These are phyloP conservation scores for Lysandra bellargus DNA, from an alignment of 2,888 invertebrate genomes.

Conservation along the genomic window DNA sequence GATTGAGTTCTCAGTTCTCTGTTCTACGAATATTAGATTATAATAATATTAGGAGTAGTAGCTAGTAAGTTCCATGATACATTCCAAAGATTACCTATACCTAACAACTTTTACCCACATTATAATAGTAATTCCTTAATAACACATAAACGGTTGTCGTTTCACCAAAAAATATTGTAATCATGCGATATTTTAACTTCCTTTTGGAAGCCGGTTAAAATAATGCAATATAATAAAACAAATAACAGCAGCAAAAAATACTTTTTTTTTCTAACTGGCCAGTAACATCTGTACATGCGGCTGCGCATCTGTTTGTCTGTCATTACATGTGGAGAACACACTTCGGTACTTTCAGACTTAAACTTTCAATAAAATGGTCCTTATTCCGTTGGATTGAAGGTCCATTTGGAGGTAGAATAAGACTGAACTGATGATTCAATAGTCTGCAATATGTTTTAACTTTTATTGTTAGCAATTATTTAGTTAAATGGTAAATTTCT, in stretches of 20 bases:
- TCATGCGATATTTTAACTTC: neutral
- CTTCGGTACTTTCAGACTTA: neutral
- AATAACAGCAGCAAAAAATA: neutral
- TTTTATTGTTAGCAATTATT: neutral
- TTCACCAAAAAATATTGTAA: neutral
- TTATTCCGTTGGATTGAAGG: neutral
- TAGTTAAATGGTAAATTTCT: neutral
- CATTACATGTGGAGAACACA: constrained; percentile 13
- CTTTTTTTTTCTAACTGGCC: constrained; percentile 7
- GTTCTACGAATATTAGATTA: too few relatives aligned
- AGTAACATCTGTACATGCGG: constrained; percentile 10
- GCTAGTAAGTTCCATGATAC: too few relatives aligned
- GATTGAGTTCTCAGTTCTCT: too few relatives aligned
- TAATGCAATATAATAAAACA: neutral
- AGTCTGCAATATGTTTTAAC: neutral
- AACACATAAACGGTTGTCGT: neutral
- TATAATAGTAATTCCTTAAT: too few relatives aligned
- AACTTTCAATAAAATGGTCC: neutral
- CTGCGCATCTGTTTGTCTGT: constrained; percentile 20
- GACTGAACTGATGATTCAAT: neutral
- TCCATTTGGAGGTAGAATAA: neutral
- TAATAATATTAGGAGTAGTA: too few relatives aligned
- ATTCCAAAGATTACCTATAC: too few relatives aligned
- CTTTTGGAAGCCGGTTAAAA: neutral
- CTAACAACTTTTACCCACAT: too few relatives aligned